Percentiles rank a stretch among this genome's conserved stretches.
These are phyloP conservation scores for Amphipyra tragopoginis DNA, from an alignment of 2,888 invertebrate species.

Conservation along the genomic window DNA sequence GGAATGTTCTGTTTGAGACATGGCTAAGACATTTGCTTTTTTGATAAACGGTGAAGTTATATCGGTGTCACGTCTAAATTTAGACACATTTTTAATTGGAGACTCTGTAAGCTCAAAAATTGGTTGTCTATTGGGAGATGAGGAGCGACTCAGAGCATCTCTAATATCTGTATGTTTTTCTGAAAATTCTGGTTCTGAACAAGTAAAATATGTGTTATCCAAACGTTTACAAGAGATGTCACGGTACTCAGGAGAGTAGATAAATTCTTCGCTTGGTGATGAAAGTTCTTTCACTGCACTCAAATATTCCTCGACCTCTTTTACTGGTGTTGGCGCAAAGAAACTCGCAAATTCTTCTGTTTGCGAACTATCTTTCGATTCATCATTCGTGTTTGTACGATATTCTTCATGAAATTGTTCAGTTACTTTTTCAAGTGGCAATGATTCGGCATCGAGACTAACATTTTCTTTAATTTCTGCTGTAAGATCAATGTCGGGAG, in stretches of 20 bases:
- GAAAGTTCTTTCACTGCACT: slow-evolving; percentile 34
- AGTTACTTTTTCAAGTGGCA: background rate
- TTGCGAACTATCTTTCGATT: slow-evolving; percentile 35
- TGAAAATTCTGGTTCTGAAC: background rate
- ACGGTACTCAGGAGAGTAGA: slow-evolving; percentile 34
- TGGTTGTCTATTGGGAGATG: slow-evolving; percentile 68
- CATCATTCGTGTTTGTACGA: slow-evolving; percentile 18
- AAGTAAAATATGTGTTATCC: slow-evolving; percentile 2
- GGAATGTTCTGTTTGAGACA: slow-evolving; percentile 80
- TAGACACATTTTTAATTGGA: slow-evolving; percentile 64
- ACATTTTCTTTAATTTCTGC: slow-evolving; percentile 30
- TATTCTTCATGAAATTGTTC: slow-evolving; percentile 19
- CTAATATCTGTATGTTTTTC: slow-evolving; percentile 11
- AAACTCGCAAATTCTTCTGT: slow-evolving; percentile 34
- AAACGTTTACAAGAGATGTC: slow-evolving; percentile 22
- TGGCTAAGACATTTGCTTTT: slow-evolving; percentile 75
- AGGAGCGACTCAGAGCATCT: slow-evolving; percentile 57
- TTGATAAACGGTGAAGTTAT: slow-evolving; percentile 77
- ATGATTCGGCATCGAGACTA: slow-evolving; percentile 20
- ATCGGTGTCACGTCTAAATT: slow-evolving; percentile 1
- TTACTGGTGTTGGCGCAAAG: slow-evolving; percentile 12
- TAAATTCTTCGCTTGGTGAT: slow-evolving; percentile 24
- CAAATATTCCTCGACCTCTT: slow-evolving; percentile 24
- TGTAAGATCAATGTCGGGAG: slow-evolving; percentile 37
- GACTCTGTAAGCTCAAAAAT: slow-evolving; percentile 74